Conservation (phyloP, 2,113 vertebrate species). For the Sebastes schlegelii region DNA sequence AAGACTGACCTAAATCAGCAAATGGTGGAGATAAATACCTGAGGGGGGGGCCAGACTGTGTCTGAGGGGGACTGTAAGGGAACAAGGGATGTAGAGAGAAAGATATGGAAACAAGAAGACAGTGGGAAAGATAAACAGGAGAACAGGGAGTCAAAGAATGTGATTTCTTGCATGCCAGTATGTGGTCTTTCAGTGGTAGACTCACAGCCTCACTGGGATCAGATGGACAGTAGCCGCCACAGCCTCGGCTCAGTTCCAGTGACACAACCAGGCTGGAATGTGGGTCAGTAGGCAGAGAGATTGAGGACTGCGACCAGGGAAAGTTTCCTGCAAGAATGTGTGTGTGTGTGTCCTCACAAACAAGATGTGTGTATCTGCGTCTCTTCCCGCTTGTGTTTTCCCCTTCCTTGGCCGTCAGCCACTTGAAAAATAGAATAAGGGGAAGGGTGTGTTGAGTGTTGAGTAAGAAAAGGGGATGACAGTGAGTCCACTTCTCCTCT, state of each 20-base stretch:
- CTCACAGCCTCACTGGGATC: slow-evolving; percentile 47
- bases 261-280: slow-evolving; percentile 78
- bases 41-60: slow-evolving; percentile 29
- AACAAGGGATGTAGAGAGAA: background rate
- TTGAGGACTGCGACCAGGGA: slow-evolving; percentile 39
- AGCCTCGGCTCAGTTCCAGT: slow-evolving; percentile 52
- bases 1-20: slow-evolving; percentile 75
- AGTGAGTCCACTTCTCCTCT: slow-evolving; percentile 56
- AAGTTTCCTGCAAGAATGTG: slow-evolving; percentile 41
- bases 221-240: slow-evolving; percentile 50
- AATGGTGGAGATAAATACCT: slow-evolving; percentile 69
- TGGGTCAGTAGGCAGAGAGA: slow-evolving; percentile 74
- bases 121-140: background rate
- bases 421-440: slow-evolving; percentile 61
- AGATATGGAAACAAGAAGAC: background rate
- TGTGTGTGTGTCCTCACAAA: background rate
- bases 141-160: background rate
- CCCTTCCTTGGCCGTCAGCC: slow-evolving; percentile 59
- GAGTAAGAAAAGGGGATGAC: slow-evolving; percentile 59
- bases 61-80: background rate
- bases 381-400: slow-evolving; percentile 64
- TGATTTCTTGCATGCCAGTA: slow-evolving; percentile 12
- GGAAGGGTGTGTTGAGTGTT: slow-evolving; percentile 66
- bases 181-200: slow-evolving; percentile 4
- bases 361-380: slow-evolving; percentile 42